A percentile compares a stretch with the other conserved stretches of the same genome.
phyloP scores from a whole-genome alignment of 2,888 invertebrate genomes.

The Aethes cnicana region DNA sequence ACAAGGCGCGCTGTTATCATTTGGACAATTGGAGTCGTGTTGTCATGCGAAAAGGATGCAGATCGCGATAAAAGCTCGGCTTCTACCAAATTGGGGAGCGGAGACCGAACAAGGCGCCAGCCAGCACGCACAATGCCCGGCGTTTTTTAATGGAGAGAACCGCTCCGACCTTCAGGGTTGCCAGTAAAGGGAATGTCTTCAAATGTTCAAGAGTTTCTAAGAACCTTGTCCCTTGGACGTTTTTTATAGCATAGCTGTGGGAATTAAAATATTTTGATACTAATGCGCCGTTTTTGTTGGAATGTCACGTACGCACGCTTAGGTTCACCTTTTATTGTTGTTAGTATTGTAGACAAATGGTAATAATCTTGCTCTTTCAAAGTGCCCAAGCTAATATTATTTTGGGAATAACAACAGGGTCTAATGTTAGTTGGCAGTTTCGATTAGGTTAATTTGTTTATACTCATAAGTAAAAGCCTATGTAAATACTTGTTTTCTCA shows the following conservation, averaged over 20 bases:
- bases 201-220: constrained; percentile 63
- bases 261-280: constrained; percentile 28
- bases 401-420: no score
- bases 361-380: no score
- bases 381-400: no score
- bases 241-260: constrained; percentile 46
- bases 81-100: constrained; percentile 39
- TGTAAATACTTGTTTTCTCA: no score
- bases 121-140: constrained; percentile 47
- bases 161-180: constrained; percentile 65
- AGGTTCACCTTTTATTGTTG: no score
- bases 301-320: constrained; percentile 28
- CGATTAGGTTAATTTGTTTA: no score
- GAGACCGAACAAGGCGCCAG: constrained; percentile 40
- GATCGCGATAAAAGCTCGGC: constrained; percentile 40
- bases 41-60: constrained; percentile 42
- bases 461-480: no score
- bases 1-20: constrained; percentile 32
- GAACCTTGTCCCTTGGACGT: constrained; percentile 66
- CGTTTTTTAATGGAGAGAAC: constrained; percentile 53
- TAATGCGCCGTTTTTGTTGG: constrained; percentile 15
- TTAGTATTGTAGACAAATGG: no score
- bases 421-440: no score
- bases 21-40: constrained; percentile 37
- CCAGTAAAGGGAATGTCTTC: constrained; percentile 56